Evolutionary conservation across 1,140 invertebrate species (phyloP), one percentile per base, ranked within the genome.

Genomic region (Drosophila sproati): DNA sequence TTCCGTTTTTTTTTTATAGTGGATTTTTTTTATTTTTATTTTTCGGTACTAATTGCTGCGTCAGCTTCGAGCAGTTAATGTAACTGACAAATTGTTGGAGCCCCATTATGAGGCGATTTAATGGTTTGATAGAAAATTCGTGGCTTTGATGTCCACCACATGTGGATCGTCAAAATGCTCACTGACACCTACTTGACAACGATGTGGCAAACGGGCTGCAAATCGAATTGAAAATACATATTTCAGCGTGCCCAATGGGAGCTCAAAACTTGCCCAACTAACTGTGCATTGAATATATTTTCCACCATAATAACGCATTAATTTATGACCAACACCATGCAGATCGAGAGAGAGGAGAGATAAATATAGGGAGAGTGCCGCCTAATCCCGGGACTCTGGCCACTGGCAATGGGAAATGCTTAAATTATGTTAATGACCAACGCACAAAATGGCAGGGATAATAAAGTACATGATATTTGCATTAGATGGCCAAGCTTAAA

Each of bases 391-490:
- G 7, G 31, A n/a, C n/a, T 8, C 29, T 10, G 59, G 54, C 32
- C 47, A 77, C 56, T 68, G 73, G 74, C 20, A 20, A 20, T 20
- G 20, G 20, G 37, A 78, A 86, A 77, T 82, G 75, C 50, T 32
- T 47, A 69, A 87, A 86, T 82, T 86, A 82, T 82, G 73, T 66
- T 88, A 86, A 64, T 54, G 37, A 50, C 32, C 61, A 20, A 2
- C 31, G 28, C 10, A 34, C 56, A 31, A 6, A 31, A 35, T 35
- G 56, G 31, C 39, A n/a, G 39, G 28, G 61, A 62, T 70, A 72
- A 80, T 73, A 67, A 77, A 80, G 75, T 68, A 79, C 73, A 79
- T 43, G 68, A 73, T 72, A 77, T 79, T 77, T 79, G 77, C 77
- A 79, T 79, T 79, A 60, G 39, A 45, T 37, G 51, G 20, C 47